Percentiles rank a stretch among this genome's conserved stretches.
Conservation (phyloP, 2,113 vertebrate genomes). For the Scopus umbretta region DNA sequence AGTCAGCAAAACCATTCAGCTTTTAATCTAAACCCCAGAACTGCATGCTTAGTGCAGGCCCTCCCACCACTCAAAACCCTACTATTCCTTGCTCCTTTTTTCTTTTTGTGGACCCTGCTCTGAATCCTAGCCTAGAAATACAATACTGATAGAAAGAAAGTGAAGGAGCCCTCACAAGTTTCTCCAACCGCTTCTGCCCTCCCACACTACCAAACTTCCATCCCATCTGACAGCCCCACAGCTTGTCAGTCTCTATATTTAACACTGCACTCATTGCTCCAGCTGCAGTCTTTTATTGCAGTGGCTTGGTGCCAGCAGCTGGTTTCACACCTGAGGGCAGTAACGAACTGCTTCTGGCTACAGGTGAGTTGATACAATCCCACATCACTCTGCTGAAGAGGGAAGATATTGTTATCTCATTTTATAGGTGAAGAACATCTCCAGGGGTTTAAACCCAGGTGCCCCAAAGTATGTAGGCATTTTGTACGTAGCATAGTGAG, state of each 20-base stretch:
- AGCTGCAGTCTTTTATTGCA: neutral
- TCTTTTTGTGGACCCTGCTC: neutral
- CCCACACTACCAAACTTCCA: neutral
- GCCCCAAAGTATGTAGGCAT: neutral
- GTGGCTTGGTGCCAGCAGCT: neutral
- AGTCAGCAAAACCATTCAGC: neutral
- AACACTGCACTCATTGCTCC: accelerated
- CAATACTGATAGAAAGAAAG: neutral
- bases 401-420: neutral
- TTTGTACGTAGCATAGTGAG: neutral
- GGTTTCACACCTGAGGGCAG: slow-evolving; percentile 20
- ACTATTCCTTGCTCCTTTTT: neutral
- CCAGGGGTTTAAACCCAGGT: neutral
- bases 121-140: neutral
- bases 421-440: neutral
- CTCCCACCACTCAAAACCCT: neutral
- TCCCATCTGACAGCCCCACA: too few relatives aligned
- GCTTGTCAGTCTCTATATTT: neutral
- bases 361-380: neutral
- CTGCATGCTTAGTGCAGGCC: neutral
- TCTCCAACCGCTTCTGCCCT: neutral
- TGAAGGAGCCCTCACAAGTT: neutral
- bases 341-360: neutral
- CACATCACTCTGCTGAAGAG: neutral
- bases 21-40: neutral